Percentiles rank a stretch among this genome's conserved stretches.
Evolutionary conservation across 2,888 invertebrate species (phyloP).

Genomic region (Dryococelus australis): DNA sequence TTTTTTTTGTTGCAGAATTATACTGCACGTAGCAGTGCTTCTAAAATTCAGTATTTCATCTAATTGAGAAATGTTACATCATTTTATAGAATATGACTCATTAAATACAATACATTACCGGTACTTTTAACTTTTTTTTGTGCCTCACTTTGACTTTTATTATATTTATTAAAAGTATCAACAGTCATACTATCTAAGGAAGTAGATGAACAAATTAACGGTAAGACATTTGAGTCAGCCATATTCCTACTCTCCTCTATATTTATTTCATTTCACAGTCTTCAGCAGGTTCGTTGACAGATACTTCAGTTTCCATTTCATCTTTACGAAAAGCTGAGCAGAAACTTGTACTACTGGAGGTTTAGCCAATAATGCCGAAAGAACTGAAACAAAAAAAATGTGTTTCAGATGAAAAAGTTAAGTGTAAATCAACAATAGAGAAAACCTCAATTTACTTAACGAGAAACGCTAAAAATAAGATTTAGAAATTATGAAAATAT

Average conservation of each 20-base stretch:
- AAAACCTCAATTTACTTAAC: too few species aligned
- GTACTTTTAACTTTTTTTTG: too few species aligned
- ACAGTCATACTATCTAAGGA: not conserved
- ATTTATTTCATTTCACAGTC: too few species aligned
- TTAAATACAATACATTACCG: too few species aligned
- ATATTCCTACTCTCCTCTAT: not conserved
- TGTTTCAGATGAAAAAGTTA: too few species aligned
- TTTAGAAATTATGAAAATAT: too few species aligned
- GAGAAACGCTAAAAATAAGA: too few species aligned
- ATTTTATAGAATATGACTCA: too few species aligned
- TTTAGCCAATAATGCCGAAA: not conserved
- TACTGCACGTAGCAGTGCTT: too few species aligned
- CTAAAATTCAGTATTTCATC: too few species aligned
- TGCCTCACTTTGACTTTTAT: not conserved
- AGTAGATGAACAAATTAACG: not conserved
- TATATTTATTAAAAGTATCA: too few species aligned
- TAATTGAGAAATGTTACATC: not conserved
- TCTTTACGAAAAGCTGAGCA: not conserved
- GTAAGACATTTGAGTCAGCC: not conserved
- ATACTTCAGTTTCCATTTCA: conserved; percentile 4
- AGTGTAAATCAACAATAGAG: too few species aligned
- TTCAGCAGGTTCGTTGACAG: not conserved
- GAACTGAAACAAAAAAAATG: not conserved
- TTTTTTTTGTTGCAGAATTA: not conserved
- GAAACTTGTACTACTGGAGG: not conserved